Conservation (phyloP, 2,888 invertebrate genomes). For the Cynaeus angustus region DNA sequence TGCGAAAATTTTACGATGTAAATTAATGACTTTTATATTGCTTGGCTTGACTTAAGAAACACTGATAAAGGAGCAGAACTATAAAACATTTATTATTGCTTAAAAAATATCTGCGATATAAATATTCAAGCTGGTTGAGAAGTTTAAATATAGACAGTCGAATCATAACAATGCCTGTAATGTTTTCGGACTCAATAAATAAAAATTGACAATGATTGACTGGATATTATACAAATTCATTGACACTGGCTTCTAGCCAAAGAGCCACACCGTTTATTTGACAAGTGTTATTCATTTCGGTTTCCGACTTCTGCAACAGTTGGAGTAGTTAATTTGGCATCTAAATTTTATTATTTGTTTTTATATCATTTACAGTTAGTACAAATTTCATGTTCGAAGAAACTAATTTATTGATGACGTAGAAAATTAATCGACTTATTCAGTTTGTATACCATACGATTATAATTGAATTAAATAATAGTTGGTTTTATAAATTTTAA, state of each 20-base stretch:
- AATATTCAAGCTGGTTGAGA: background rate
- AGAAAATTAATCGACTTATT: no score
- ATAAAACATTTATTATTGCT: no score
- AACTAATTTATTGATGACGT: no score
- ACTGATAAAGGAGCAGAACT: no score
- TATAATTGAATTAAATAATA: constrained; percentile 8
- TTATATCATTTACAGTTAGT: background rate
- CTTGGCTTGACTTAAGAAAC: no score
- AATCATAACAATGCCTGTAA: constrained; percentile 13
- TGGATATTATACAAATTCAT: constrained; percentile 7
- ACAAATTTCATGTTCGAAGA: no score
- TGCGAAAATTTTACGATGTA: background rate
- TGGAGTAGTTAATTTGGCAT: constrained; percentile 2
- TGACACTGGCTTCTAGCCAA: constrained; percentile 19
- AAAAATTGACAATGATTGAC: constrained; percentile 32
- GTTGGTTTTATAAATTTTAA: constrained; percentile 10
- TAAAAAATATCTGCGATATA: no score
- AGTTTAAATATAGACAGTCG: background rate
- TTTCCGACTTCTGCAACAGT: constrained; percentile 10
- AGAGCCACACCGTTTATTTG: constrained; percentile 2
- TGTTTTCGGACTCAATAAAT: constrained; percentile 21
- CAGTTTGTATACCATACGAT: no score
- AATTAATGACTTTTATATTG: background rate
- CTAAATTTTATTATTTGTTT: background rate
- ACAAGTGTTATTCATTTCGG: background rate